A percentile compares a stretch with the other conserved stretches of the same genome.
Conservation (phyloP, 92 coral and sea anemone species). For the Parazoanthus swiftii region DNA sequence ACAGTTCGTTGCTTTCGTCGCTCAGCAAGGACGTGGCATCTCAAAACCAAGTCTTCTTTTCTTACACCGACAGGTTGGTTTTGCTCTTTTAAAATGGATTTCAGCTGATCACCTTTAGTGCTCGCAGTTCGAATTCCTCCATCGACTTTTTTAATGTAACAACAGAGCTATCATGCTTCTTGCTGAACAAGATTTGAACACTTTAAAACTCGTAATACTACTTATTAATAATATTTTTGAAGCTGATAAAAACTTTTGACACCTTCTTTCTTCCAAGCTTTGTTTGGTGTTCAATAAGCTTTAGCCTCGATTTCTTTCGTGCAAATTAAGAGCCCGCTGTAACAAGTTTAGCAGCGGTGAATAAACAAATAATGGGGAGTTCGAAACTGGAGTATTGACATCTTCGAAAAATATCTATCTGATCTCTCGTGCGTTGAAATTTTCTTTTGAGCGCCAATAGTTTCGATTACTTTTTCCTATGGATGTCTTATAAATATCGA, state of each 20-base stretch:
- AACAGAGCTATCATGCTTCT: not conserved
- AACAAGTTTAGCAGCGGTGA: too few relatives aligned
- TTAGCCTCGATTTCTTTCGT: too few relatives aligned
- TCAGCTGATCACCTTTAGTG: slow-evolving; percentile 24
- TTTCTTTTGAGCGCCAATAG: too few relatives aligned
- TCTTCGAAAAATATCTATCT: too few relatives aligned
- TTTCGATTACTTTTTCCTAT: too few relatives aligned
- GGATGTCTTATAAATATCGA: too few relatives aligned
- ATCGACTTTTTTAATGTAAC: not conserved
- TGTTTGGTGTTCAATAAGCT: too few relatives aligned
- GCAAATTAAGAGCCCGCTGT: too few relatives aligned
- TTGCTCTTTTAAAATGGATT: not conserved
- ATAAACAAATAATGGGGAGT: too few relatives aligned
- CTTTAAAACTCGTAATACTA: not conserved
- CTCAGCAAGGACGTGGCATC: slow-evolving; percentile 19
- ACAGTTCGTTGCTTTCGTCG: not conserved
- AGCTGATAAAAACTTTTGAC: not conserved
- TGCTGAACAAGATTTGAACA: not conserved
- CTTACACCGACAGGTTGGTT: not conserved
- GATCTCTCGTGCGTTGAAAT: too few relatives aligned
- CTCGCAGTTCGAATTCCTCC: not conserved
- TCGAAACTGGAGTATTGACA: too few relatives aligned
- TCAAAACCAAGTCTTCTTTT: slow-evolving; percentile 30
- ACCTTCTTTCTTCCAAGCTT: too few relatives aligned
- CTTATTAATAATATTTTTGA: not conserved